Evolutionary conservation across 2,888 invertebrate genomes (phyloP), one percentile per base, ranked within the genome.

Genomic region (Hydropsyche betteni): DNA sequence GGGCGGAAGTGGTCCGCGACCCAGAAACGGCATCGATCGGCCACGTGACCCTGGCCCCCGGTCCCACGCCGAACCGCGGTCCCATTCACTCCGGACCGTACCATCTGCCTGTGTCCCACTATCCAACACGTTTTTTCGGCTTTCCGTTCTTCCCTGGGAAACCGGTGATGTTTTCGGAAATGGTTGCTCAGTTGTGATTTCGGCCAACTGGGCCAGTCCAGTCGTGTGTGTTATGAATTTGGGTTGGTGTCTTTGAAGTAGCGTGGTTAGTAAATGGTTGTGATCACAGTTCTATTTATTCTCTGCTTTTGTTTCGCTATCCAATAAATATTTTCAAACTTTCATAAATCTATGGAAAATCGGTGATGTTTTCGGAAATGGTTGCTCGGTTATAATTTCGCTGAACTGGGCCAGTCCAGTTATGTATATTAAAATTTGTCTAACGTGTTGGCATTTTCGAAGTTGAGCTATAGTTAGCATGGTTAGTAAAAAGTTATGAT

Each of bases 11-110:
- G 73, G 74, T 70, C 64, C 68, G 72, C 77, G 77, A 74, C 75
- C 75, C 75, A 77, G 75, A 75, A 76, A 64, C 77, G 70, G 55
- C 75, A 77, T 77, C 77, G 77, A 77, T 77, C 77, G 58, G 69
- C 36, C 55, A 69, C 58, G 51, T 77, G 77, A 77, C 77, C 77
- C 77, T 77, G 77, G 77, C 70, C 74, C 50, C 55, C 51, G 12
- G 24, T 24, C 74, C 44, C 33, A 52, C 50, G 33, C 64, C 50
- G 61, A 36, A 36, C 68, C 44, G 24, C 68, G 24, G 68, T 16
- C 68, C 68, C 38, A 55, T 71, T 51, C 38, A 10, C 36, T 44
- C 55, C 55, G 55, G 55, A 24, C 55, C n/a, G 55, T 14, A 24
- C 55, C 55, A 55, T 55, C 14, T 16, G 55, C 14, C 7, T 55